These are phyloP conservation scores for Orbicella faveolata DNA, from an alignment of 64 coral and sea anemone species.

Conservation along the genomic window DNA sequence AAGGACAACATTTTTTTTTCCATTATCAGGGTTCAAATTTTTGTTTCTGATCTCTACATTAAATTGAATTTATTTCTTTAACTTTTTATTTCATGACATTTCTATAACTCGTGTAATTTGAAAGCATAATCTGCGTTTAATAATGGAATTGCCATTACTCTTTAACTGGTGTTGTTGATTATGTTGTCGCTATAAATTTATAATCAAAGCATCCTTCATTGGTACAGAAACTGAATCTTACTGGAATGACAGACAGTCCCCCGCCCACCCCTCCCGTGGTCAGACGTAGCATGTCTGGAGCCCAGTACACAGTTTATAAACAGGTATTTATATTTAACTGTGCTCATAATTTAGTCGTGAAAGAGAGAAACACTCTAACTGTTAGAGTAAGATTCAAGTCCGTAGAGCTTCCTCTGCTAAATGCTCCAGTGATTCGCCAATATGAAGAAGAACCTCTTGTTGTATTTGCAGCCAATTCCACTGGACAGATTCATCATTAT, in stretches of 20 bases:
- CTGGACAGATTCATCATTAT: constrained; percentile 89
- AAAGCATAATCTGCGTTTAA: too few relatives aligned
- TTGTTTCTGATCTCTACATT: too few relatives aligned
- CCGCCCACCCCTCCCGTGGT: constrained; percentile 75
- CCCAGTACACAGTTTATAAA: constrained; percentile 85
- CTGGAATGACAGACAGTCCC: constrained; percentile 83
- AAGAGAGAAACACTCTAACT: too few relatives aligned
- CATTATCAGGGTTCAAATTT: too few relatives aligned
- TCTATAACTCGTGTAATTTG: too few relatives aligned
- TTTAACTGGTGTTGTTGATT: neutral
- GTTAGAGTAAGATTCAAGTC: too few relatives aligned
- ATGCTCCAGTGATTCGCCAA: neutral
- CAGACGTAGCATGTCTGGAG: constrained; percentile 46
- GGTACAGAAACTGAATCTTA: constrained; percentile 77
- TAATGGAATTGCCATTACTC: too few relatives aligned
- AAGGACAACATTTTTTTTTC: too few relatives aligned
- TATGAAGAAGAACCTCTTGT: neutral
- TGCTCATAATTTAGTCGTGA: neutral
- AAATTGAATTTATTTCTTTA: too few relatives aligned
- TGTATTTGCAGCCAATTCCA: constrained; percentile 76
- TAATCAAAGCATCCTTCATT: neutral
- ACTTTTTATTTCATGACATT: too few relatives aligned
- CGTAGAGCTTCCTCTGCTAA: neutral
- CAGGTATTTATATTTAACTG: constrained; percentile 51
- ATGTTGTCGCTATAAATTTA: neutral